Evolutionary conservation across 2,113 vertebrate species (phyloP), one percentile per base, ranked within the genome.

Genomic region (Otocyon megalotis): DNA sequence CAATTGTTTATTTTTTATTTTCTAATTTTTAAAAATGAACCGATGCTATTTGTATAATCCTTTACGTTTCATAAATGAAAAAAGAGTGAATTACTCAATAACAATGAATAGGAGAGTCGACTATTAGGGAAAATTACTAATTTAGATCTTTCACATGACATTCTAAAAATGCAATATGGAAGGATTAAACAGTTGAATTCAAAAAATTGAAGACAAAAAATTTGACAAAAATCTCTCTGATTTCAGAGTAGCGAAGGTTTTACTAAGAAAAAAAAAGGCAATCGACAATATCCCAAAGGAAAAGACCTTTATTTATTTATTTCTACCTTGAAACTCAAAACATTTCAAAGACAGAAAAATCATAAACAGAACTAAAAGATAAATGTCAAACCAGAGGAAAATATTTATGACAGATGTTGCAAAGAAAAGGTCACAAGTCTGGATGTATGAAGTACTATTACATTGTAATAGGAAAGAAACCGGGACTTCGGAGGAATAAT

Each of bases 341-440:
- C 26, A 94, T 69, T 76, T 84, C 48, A 86, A 96, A 90, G 48
- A 86, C 79, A 84, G 53, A 86, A 93, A 97, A 93, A 85, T 58
- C 72, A 79, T 76, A 88, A 92, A 77, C 17, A 92, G 95, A 79
- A 37, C 48, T 94, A 85, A 67, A 67, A 67, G 65, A 67, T 32
- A 67, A 17, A 67, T 86, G 54, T 86, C 79, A 91, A 92, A 91
- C 10, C 56, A 93, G 8, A 14, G 62, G 71, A 94, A 83, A 85
- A 62, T 81, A 85, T 93, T 94, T 88, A 69, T 84, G 84, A 89
- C 20, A 84, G 82, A 87, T 83, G 69, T 22, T 80, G 26, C 20
- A 92, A 95, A 88, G 30, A n/a, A 96, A 95, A 86, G 12, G n/a
- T 88, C 80, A 96, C 87, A 20, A 96, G 60, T 24, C 6, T 69